Base-by-base conservation (phyloP, 2,113 vertebrate species). In the Tympanuchus pallidicinctus region DNA sequence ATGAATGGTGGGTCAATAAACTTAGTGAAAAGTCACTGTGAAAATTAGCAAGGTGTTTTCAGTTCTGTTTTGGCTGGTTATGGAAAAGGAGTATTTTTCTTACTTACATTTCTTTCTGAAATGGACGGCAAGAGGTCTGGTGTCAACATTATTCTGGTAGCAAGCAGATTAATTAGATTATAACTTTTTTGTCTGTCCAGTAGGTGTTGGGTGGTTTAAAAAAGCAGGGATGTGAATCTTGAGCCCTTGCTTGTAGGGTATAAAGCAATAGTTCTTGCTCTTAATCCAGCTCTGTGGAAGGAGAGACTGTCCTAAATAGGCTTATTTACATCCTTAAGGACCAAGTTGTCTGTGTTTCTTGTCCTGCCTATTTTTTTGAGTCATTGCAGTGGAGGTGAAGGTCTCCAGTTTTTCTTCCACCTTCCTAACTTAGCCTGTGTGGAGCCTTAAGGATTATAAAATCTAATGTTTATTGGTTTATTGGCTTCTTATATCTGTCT, bases 1-100 rank as follows among this genome's bases (percentile, higher is more conserved):
- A 96, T 96, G 96, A 96, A 96, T 36, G 96, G 96, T 96, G 90
- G 88, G 96, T 96, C 73, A 40, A 91, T 81, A 20, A 7, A 25
- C 43, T 36, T 48, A 42, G 56, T 22, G 2, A 76, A 77, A 89
- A 61, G 36, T 91, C 75, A 0, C 50, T 94, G 28, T 77, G 67
- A 45, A 54, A 91, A n/a, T 89, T 79, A 57, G 59, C 65, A 30
- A 81, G 72, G 79, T 54, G 73, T 78, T 64, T 86, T 50, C 11
- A 6, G 30, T 70, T 63, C 32, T 92, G 4, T 67, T 84, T 43
- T 24, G 74, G 2, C 57, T 79, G 0, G 54, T 91, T 91, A 75
- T 94, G 79, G 47, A 24, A 77, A 50, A 77, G 45, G 18, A 74
- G 11, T 40, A 15, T 25, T 67, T 32, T 45, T 87, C 82, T 59